Percentiles rank a stretch among this genome's conserved stretches.
phyloP scores from a whole-genome alignment of 2,888 invertebrate species.

The Platycheirus rosarum region DNA sequence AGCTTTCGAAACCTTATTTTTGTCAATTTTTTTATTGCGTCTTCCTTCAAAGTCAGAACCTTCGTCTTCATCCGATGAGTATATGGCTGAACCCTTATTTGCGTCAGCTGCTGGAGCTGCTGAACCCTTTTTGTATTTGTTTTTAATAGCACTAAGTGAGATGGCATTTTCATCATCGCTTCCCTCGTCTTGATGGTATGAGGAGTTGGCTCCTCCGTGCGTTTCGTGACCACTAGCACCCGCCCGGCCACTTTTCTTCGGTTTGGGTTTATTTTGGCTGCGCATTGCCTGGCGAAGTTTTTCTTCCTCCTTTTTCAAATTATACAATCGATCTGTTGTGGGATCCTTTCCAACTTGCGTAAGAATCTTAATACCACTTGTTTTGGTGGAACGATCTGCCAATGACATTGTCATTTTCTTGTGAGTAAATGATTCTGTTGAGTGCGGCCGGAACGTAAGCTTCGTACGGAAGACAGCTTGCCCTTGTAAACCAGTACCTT shows the following conservation, averaged over 20 bases:
- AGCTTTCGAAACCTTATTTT: conserved; percentile 90
- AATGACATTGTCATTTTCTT: conserved; percentile 99
- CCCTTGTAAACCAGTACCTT: conserved; percentile 98
- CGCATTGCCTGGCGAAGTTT: conserved; percentile 94
- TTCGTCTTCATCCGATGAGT: conserved; percentile 91
- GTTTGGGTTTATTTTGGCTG: conserved; percentile 84
- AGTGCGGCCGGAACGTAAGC: conserved; percentile 98
- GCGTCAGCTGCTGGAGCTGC: conserved; percentile 67
- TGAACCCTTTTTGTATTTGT: conserved; percentile 91
- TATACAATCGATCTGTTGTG: conserved; percentile 94
- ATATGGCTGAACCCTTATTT: conserved; percentile 86
- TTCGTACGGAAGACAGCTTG: conserved; percentile 98
- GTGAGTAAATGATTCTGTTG: conserved; percentile 99
- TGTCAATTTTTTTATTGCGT: conserved; percentile 88
- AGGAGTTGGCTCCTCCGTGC: conserved; percentile 79
- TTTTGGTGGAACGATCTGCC: conserved; percentile 96
- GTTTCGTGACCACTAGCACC: conserved; percentile 81
- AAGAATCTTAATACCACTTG: conserved; percentile 96
- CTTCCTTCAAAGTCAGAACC: conserved; percentile 92
- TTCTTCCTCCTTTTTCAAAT: conserved; percentile 99
- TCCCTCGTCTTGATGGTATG: conserved; percentile 87
- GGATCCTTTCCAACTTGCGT: conserved; percentile 92
- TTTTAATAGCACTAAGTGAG: conserved; percentile 96
- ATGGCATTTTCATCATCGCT: conserved; percentile 97
- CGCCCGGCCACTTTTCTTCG: conserved; percentile 82